Percentiles rank a stretch among this genome's conserved stretches.
Evolutionary conservation across 2,888 invertebrate genomes (phyloP).

Genomic region (Cephus pulcher): DNA sequence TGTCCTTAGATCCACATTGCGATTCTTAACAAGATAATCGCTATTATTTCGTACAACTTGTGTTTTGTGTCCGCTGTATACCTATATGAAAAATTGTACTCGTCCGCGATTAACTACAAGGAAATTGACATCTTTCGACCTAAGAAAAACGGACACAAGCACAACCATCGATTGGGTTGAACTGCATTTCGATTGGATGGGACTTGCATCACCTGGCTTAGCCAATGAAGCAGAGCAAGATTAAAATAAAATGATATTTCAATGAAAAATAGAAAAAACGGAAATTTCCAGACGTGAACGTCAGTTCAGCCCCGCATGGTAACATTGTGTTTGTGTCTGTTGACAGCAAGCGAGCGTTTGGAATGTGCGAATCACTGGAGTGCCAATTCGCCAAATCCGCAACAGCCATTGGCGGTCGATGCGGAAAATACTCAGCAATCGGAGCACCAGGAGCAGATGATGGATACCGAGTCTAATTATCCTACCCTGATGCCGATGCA

Average conservation of each 20-base stretch:
- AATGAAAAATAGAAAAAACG: constrained; percentile 19
- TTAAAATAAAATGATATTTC: constrained; percentile 9
- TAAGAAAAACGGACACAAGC: constrained; percentile 59
- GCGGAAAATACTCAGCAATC: constrained; percentile 40
- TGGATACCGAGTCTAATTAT: constrained; percentile 53
- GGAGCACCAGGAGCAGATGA: constrained; percentile 45
- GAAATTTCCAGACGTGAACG: constrained; percentile 34
- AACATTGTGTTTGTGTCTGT: constrained; percentile 64
- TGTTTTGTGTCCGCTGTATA: constrained; percentile 59
- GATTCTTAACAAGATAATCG: not conserved
- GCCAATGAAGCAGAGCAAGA: constrained; percentile 9
- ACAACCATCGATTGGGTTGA: constrained; percentile 64
- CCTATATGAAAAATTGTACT: constrained; percentile 5
- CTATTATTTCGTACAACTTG: constrained; percentile 34
- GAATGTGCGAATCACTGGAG: constrained; percentile 54
- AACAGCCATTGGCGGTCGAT: constrained; percentile 40
- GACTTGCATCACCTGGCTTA: constrained; percentile 18
- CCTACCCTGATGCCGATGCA: constrained; percentile 62
- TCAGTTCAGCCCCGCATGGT: constrained; percentile 64
- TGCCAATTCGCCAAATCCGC: constrained; percentile 31
- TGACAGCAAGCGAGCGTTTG: constrained; percentile 53
- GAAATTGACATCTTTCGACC: not conserved
- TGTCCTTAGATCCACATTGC: not conserved
- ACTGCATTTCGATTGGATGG: constrained; percentile 51
- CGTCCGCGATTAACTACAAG: not conserved